These are phyloP conservation scores for Eudyptes chrysolophus DNA, from an alignment of 2,113 vertebrate genomes.

Conservation along the genomic window DNA sequence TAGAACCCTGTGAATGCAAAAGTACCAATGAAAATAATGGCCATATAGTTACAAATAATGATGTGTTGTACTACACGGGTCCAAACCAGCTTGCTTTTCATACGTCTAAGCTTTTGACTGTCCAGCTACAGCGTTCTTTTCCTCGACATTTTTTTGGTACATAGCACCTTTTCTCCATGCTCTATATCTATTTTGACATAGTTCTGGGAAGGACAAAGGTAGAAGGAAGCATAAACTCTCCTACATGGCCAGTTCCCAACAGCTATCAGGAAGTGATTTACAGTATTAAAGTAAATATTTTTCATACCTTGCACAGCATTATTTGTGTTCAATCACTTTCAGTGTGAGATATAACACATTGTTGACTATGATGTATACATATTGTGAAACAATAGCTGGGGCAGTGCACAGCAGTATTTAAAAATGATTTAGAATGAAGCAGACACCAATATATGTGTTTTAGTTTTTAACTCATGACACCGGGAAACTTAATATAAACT, in stretches of 20 bases:
- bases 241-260: not conserved
- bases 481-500: not conserved
- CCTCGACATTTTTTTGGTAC: not conserved
- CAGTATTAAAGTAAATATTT: conserved; percentile 8
- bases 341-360: not conserved
- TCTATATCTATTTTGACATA: not conserved
- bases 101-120: not conserved
- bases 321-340: conserved; percentile 8
- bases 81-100: not conserved
- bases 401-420: not conserved
- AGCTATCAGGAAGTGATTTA: conserved; percentile 23
- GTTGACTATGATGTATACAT: not conserved
- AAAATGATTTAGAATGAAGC: not conserved
- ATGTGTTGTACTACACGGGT: not conserved
- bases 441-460: not conserved
- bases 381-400: not conserved
- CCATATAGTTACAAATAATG: not conserved
- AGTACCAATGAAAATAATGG: not conserved
- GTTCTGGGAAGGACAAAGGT: not conserved
- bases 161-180: not conserved
- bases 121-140: not conserved
- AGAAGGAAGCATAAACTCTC: not conserved
- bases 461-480: not conserved
- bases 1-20: not conserved
- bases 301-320: not conserved